Evolutionary conservation across 2,888 invertebrate species (phyloP).

Genomic region (Iphiclides podalirius): DNA sequence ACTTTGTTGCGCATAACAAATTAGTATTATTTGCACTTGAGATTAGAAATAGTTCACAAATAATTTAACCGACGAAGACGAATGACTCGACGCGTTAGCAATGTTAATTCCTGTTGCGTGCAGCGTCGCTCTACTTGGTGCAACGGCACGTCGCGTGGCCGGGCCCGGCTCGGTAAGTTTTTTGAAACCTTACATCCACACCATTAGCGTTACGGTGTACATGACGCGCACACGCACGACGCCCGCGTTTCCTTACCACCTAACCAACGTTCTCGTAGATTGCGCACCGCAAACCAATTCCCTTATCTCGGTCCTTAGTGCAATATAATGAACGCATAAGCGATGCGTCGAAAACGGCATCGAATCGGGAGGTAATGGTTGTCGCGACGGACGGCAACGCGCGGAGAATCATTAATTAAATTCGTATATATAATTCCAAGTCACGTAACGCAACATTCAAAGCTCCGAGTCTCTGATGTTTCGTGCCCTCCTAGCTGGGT

Average conservation of each 20-base stretch:
- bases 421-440: conserved; percentile 51
- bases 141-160: conserved; percentile 54
- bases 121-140: conserved; percentile 59
- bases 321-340: too few relatives aligned
- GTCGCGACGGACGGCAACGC: conserved; percentile 41
- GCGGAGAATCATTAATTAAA: conserved; percentile 51
- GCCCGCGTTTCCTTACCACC: background rate
- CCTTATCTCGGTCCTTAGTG: too few relatives aligned
- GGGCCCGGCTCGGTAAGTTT: conserved; percentile 37
- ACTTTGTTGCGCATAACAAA: too few relatives aligned
- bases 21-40: too few relatives aligned
- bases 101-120: conserved; percentile 55
- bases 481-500: conserved; percentile 12
- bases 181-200: conserved; percentile 39
- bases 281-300: too few relatives aligned
- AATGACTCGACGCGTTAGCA: conserved; percentile 41
- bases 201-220: conserved; percentile 21
- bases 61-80: too few relatives aligned
- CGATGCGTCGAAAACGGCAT: conserved; percentile 40
- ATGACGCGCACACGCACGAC: conserved; percentile 26
- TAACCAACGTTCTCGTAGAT: too few relatives aligned
- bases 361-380: conserved; percentile 42
- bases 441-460: conserved; percentile 53
- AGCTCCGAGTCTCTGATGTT: conserved; percentile 26
- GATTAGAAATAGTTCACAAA: too few relatives aligned